Percentiles rank a stretch among this genome's conserved stretches.
Evolutionary conservation across 2,113 vertebrate species (phyloP).

Genomic region (Cottus gobio): DNA sequence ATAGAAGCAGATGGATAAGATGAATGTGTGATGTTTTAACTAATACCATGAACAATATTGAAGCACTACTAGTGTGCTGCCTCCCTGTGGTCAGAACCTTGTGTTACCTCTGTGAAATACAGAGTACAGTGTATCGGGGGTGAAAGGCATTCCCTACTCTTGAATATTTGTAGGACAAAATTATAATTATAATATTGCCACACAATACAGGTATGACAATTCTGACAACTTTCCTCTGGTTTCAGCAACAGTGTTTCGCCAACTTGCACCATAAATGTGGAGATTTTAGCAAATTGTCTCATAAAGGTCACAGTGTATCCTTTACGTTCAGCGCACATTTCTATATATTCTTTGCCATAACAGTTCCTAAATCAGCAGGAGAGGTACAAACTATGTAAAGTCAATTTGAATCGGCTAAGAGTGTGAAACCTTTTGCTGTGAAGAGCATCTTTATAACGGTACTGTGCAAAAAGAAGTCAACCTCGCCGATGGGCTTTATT

Average conservation of each 20-base stretch:
- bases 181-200: not conserved
- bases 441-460: constrained; percentile 26
- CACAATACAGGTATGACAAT: not conserved
- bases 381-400: constrained; percentile 3
- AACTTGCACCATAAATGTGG: constrained; percentile 10
- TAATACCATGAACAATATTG: constrained; percentile 1
- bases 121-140: not conserved
- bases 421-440: constrained; percentile 21
- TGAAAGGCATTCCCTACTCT: not conserved
- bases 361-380: not conserved
- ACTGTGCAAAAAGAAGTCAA: constrained; percentile 19
- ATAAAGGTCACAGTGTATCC: not conserved
- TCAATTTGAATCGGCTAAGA: not conserved
- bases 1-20: not conserved
- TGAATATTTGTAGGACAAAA: constrained; percentile 7
- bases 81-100: constrained; percentile 58
- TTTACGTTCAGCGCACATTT: constrained; percentile 10
- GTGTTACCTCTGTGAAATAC: constrained; percentile 48
- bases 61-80: constrained; percentile 34
- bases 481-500: constrained; percentile 30
- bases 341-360: constrained; percentile 8
- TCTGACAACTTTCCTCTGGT: constrained; percentile 10
- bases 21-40: not conserved
- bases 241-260: not conserved
- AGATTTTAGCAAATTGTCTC: constrained; percentile 20